These are phyloP conservation scores for Morbakka virulenta DNA, from an alignment of 30 jellyfish, hydroid and myxozoan species.

Conservation along the genomic window DNA sequence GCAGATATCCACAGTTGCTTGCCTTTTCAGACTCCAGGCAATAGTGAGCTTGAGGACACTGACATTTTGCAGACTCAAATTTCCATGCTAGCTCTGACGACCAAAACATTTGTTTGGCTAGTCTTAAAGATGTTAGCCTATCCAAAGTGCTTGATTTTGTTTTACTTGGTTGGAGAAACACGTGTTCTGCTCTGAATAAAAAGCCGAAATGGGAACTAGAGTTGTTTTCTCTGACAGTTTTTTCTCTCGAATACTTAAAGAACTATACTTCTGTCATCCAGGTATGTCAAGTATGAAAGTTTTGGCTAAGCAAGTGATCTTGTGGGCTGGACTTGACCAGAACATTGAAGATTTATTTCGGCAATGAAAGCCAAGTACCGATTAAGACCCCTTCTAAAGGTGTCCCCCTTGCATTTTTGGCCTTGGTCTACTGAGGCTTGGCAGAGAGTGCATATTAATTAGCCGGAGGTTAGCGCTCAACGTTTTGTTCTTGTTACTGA, in stretches of 20 bases:
- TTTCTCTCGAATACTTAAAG: background rate
- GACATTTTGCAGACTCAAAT: background rate
- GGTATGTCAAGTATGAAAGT: background rate
- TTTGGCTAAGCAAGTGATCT: background rate
- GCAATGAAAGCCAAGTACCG: background rate
- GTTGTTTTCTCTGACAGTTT: background rate
- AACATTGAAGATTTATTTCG: background rate
- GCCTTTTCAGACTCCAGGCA: background rate
- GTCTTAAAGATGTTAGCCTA: background rate
- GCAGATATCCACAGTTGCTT: background rate
- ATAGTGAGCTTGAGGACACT: background rate
- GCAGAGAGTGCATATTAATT: background rate
- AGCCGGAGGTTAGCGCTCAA: background rate
- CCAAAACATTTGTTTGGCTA: background rate
- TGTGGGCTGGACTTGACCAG: background rate
- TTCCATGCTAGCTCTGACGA: background rate
- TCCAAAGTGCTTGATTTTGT: background rate
- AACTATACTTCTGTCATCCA: background rate
- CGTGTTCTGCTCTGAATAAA: background rate
- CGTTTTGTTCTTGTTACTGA: background rate
- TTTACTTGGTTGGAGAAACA: background rate
- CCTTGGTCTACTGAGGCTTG: background rate
- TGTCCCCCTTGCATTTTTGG: background rate
- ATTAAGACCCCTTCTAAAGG: background rate
- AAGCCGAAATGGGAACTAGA: background rate